Percentiles rank a stretch among this genome's conserved stretches.
These are phyloP conservation scores for Eueides isabella DNA, from an alignment of 1,140 invertebrate genomes.

Conservation along the genomic window DNA sequence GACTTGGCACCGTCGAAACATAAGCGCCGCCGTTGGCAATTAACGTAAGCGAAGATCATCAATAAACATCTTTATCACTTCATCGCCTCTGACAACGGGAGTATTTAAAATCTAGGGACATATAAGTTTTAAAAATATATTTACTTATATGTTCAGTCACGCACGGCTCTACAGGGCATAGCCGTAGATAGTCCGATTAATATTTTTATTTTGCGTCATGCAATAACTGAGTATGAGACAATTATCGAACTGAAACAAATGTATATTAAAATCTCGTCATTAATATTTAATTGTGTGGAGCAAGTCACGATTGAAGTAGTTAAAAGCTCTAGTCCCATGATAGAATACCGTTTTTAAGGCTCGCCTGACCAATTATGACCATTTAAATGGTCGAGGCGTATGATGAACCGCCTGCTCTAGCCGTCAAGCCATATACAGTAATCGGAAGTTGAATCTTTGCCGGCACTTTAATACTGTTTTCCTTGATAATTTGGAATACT, in stretches of 20 bases:
- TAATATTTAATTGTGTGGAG: constrained; percentile 25
- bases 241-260: constrained; percentile 15
- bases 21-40: constrained; percentile 78
- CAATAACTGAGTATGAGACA: constrained; percentile 26
- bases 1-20: constrained; percentile 62
- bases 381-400: constrained; percentile 66
- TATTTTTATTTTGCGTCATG: constrained; percentile 50
- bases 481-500: constrained; percentile 66
- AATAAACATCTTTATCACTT: constrained; percentile 81
- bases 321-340: constrained; percentile 63
- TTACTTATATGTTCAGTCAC: constrained; percentile 57
- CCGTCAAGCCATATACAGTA: constrained; percentile 73
- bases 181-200: constrained; percentile 19
- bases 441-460: constrained; percentile 68
- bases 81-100: constrained; percentile 52
- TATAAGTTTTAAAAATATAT: background rate
- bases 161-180: constrained; percentile 57
- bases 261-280: constrained; percentile 32
- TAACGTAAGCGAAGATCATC: constrained; percentile 79
- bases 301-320: constrained; percentile 48
- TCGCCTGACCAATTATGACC: constrained; percentile 72
- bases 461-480: constrained; percentile 70
- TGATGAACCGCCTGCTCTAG: constrained; percentile 63
- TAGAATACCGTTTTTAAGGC: constrained; percentile 64
- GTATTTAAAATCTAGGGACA: constrained; percentile 12